phyloP scores from a whole-genome alignment of 2,888 invertebrate genomes.

The Encarsia formosa region DNA sequence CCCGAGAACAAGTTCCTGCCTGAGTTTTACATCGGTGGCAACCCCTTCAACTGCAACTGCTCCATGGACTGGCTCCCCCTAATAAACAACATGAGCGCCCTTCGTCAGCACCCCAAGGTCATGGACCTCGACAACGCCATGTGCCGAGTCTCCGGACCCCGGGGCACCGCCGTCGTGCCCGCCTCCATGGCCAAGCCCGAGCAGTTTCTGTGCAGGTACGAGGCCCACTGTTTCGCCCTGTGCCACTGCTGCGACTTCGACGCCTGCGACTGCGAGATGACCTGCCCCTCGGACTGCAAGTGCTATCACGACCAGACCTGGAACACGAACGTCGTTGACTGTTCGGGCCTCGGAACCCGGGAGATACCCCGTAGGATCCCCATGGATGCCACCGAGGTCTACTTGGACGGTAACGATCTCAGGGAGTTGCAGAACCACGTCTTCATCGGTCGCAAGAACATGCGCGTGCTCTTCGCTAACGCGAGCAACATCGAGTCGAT shows the following conservation, averaged over 20 bases:
- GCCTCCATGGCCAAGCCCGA: conserved; percentile 72
- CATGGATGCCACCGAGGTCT: conserved; percentile 91
- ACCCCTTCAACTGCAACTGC: conserved; percentile 93
- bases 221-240: conserved; percentile 87
- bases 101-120: conserved; percentile 79
- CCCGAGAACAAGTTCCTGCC: conserved; percentile 71
- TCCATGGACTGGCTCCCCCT: conserved; percentile 93
- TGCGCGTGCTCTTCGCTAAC: conserved; percentile 81
- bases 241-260: conserved; percentile 96
- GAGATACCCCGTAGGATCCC: conserved; percentile 84
- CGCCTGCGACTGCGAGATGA: conserved; percentile 95
- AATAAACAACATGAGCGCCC: conserved; percentile 79
- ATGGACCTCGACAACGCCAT: conserved; percentile 85
- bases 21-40: conserved; percentile 86
- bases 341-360: conserved; percentile 72
- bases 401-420: conserved; percentile 86
- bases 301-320: conserved; percentile 93
- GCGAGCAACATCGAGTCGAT: conserved; percentile 78
- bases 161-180: conserved; percentile 75
- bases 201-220: conserved; percentile 88
- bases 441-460: conserved; percentile 86
- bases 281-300: conserved; percentile 88
- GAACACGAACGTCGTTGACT: conserved; percentile 90
- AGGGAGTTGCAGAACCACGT: conserved; percentile 79
- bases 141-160: conserved; percentile 81